Percentiles rank a stretch among this genome's conserved stretches.
phyloP scores from a whole-genome alignment of 2,797 vertebrate genomes.

The Apogon hyalosoma region DNA sequence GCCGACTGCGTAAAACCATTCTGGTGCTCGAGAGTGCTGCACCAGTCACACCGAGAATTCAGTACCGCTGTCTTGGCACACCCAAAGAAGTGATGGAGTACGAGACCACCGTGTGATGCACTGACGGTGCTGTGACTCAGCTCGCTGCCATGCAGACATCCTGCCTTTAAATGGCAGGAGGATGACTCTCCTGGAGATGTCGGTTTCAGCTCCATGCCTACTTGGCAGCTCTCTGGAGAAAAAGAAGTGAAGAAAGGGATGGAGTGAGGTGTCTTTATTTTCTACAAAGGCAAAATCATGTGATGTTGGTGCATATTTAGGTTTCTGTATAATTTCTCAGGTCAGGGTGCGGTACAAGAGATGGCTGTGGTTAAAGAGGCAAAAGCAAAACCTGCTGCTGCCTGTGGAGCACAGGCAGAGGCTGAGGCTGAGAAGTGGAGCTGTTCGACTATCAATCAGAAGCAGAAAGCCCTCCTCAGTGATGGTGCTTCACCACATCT shows the following conservation, averaged over 20 bases:
- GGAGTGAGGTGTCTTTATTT: constrained; percentile 48
- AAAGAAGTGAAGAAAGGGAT: constrained; percentile 12
- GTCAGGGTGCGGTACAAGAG: constrained; percentile 64
- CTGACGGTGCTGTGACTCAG: constrained; percentile 39
- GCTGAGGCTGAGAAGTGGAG: constrained; percentile 22
- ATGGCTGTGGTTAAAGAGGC: constrained; percentile 11
- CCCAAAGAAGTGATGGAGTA: constrained; percentile 97
- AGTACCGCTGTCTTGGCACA: constrained; percentile 90
- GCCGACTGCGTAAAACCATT: constrained; percentile 94
- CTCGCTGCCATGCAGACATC: constrained; percentile 27
- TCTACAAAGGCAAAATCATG: constrained; percentile 49
- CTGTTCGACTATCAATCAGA: constrained; percentile 63
- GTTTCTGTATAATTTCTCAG: constrained; percentile 79
- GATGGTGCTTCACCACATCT: constrained; percentile 64
- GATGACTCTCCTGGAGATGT: constrained; percentile 53
- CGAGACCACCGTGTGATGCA: constrained; percentile 93
- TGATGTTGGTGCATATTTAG: constrained; percentile 66
- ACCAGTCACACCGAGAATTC: constrained; percentile 90
- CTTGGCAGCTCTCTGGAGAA: constrained; percentile 34
- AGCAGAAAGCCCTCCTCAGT: constrained; percentile 50
- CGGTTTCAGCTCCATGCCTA: constrained; percentile 49
- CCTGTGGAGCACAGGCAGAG: constrained; percentile 42
- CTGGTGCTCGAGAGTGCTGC: constrained; percentile 93
- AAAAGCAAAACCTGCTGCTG: constrained; percentile 7
- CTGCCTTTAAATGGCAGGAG: constrained; percentile 56